Conservation (phyloP, 2,113 vertebrate species). For the Perca schrenkii region DNA sequence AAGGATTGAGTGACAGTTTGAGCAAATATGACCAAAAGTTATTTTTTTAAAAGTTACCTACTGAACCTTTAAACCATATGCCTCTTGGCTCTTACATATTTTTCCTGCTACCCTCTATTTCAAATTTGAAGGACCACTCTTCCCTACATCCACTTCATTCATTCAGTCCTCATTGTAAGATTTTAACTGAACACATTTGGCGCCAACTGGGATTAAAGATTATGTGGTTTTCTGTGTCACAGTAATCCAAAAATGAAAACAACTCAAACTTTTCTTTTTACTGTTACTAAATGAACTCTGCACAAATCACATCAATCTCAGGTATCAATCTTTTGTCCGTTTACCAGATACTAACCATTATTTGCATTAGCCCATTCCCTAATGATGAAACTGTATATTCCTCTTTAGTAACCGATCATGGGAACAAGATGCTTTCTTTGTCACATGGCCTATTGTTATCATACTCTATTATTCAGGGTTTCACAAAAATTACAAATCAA, state of each 20-base stretch:
- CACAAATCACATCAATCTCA: slow-evolving; percentile 11
- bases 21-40: no score
- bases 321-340: slow-evolving; percentile 6
- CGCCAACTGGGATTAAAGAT: background rate
- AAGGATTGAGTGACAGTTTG: no score
- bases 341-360: slow-evolving; percentile 46
- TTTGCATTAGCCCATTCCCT: slow-evolving; percentile 8
- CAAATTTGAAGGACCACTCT: no score
- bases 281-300: background rate
- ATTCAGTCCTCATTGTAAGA: background rate
- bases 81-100: background rate
- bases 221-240: background rate
- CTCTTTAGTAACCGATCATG: background rate
- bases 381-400: slow-evolving; percentile 9
- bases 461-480: background rate
- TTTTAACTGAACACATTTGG: background rate
- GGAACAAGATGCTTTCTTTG: slow-evolving; percentile 32
- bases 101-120: background rate
- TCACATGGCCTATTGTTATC: slow-evolving; percentile 2
- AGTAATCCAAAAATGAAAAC: slow-evolving; percentile 5
- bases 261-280: background rate
- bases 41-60: no score
- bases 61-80: background rate
- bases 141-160: background rate
- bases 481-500: background rate